Evolutionary conservation across 2,797 vertebrate species (phyloP).

Genomic region (Aphelocoma californica): DNA sequence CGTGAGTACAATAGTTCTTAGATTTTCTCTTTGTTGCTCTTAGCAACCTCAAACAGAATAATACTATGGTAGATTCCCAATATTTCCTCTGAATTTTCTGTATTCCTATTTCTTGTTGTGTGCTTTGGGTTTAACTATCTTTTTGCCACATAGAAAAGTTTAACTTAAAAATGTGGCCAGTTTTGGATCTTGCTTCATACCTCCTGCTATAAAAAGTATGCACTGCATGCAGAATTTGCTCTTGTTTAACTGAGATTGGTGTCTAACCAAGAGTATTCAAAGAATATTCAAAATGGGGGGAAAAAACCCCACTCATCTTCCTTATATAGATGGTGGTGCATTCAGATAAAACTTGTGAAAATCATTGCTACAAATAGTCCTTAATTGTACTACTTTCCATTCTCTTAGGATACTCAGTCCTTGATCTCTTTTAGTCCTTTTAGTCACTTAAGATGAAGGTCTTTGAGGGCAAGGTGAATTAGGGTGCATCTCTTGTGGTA

Average conservation of each 20-base stretch:
- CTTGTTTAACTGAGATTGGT: neutral
- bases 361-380: neutral
- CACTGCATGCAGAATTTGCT: neutral
- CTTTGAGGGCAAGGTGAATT: neutral
- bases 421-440: neutral
- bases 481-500: neutral
- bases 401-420: neutral
- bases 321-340: neutral
- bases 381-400: neutral
- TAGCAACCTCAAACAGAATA: neutral
- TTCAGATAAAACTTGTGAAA: neutral
- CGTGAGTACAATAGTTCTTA: neutral
- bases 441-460: neutral
- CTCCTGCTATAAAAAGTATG: neutral
- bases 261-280: neutral
- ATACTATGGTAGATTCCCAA: neutral
- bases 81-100: neutral
- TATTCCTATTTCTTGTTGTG: neutral
- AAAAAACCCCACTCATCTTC: neutral
- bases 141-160: neutral
- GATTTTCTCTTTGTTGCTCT: neutral
- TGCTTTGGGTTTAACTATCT: neutral
- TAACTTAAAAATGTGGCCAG: neutral
- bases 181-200: neutral
- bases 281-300: neutral